phyloP scores from a whole-genome alignment of 1,140 invertebrate species.

The Lepidurus arcticus region DNA sequence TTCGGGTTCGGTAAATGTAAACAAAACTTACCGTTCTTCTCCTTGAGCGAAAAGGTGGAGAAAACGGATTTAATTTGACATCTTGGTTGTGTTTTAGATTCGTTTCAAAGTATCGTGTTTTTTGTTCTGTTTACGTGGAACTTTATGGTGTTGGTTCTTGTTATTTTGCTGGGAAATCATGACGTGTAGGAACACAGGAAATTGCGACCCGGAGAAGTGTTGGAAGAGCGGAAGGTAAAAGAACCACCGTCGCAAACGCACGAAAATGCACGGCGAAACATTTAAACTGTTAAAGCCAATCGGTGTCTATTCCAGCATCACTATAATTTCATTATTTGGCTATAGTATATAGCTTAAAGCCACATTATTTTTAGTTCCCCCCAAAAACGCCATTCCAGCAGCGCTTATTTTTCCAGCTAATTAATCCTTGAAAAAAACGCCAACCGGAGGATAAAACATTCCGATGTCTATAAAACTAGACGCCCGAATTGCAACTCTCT shows the following conservation, averaged over 20 bases:
- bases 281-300: slow-evolving; percentile 26
- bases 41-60: too few species aligned
- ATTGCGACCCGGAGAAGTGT: slow-evolving; percentile 84
- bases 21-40: too few species aligned
- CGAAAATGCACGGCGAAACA: slow-evolving; percentile 31
- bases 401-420: slow-evolving; percentile 1
- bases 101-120: background rate
- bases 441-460: background rate
- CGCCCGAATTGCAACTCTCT: background rate
- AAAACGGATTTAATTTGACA: too few species aligned
- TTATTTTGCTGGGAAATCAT: slow-evolving; percentile 2
- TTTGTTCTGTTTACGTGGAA: background rate
- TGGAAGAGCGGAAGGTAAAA: slow-evolving; percentile 89
- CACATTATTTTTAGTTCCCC: too few species aligned
- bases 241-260: slow-evolving; percentile 33
- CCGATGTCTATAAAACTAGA: background rate
- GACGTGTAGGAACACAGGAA: slow-evolving; percentile 65
- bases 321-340: slow-evolving; percentile 51
- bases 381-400: background rate
- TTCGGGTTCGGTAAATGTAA: too few species aligned
- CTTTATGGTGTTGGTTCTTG: background rate
- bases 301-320: slow-evolving; percentile 49
- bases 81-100: too few species aligned
- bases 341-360: slow-evolving; percentile 33
- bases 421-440: background rate